Evolutionary conservation across 2,113 vertebrate genomes (phyloP).

Genomic region (Sceloporus tristichus): DNA sequence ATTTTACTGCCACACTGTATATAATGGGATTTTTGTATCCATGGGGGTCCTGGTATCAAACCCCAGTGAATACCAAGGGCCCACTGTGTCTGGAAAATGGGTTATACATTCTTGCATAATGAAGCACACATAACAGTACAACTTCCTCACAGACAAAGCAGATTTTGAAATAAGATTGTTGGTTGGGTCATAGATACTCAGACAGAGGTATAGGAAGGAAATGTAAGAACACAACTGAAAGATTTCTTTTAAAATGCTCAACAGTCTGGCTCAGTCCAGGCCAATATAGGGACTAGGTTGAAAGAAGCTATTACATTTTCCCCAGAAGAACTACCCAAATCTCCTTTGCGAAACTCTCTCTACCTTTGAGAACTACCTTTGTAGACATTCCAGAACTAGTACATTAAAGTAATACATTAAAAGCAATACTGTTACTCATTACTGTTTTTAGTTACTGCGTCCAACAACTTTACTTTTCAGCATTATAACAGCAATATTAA

Average conservation of each 20-base stretch:
- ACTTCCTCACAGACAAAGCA: not conserved
- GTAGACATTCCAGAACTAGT: not conserved
- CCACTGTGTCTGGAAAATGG: too few species aligned
- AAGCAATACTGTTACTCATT: not conserved
- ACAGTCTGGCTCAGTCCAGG: not conserved
- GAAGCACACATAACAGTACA: not conserved
- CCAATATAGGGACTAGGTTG: too few species aligned
- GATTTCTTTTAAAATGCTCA: not conserved
- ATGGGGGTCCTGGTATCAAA: too few species aligned
- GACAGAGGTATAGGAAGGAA: not conserved
- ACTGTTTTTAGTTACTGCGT: not conserved
- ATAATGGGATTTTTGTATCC: too few species aligned
- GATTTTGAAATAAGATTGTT: not conserved
- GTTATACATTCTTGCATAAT: too few species aligned
- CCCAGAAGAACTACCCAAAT: not conserved
- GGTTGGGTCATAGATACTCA: not conserved
- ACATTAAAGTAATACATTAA: not conserved
- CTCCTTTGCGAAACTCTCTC: not conserved
- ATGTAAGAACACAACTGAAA: not conserved
- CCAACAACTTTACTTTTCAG: not conserved
- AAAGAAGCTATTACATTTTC: not conserved
- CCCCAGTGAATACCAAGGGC: too few species aligned
- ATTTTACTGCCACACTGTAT: too few species aligned
- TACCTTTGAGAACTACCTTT: not conserved
- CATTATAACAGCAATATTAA: not conserved